A percentile compares a stretch with the other conserved stretches of the same genome.
phyloP scores from a whole-genome alignment of 2,888 invertebrate genomes.

The Drosophila crucigera region DNA sequence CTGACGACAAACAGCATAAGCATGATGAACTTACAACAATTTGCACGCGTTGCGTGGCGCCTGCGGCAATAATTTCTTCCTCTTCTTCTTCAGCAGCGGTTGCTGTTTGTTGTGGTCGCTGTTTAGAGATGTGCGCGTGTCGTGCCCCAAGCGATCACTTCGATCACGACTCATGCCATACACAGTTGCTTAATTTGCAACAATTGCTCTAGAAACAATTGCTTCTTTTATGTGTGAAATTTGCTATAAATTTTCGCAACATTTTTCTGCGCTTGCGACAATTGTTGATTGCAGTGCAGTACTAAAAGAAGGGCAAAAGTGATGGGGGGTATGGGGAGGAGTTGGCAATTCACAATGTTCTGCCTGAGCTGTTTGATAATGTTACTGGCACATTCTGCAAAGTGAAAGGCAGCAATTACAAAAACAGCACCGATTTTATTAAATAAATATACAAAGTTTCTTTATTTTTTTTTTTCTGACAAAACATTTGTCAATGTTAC shows the following conservation, averaged over 20 bases:
- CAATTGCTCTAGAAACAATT: constrained; percentile 5
- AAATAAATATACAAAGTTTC: constrained; percentile 64
- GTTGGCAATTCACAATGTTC: constrained; percentile 41
- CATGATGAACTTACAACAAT: constrained; percentile 52
- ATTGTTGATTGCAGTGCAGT: neutral
- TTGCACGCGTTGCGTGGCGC: constrained; percentile 70
- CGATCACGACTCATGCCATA: constrained; percentile 12
- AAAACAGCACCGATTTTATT: constrained; percentile 55
- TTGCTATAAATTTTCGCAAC: constrained; percentile 11
- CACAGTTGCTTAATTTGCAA: constrained; percentile 12
- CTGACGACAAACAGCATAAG: constrained; percentile 33
- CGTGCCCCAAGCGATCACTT: constrained; percentile 3
- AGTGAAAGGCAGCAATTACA: constrained; percentile 63
- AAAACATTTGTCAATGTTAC: constrained; percentile 73
- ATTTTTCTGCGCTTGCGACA: neutral
- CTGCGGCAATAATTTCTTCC: constrained; percentile 36
- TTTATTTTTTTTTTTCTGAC: constrained; percentile 3
- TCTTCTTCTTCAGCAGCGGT: neutral
- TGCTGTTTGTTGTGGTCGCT: constrained; percentile 2
- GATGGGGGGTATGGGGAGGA: neutral
- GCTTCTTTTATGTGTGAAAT: constrained; percentile 1
- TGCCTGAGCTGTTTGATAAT: constrained; percentile 49
- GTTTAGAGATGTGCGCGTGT: constrained; percentile 26
- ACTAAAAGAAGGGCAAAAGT: neutral
- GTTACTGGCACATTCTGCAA: constrained; percentile 43